Evolutionary conservation across 2,888 invertebrate species (phyloP), one percentile per base, ranked within the genome.

Genomic region (Thymelicus sylvestris): DNA sequence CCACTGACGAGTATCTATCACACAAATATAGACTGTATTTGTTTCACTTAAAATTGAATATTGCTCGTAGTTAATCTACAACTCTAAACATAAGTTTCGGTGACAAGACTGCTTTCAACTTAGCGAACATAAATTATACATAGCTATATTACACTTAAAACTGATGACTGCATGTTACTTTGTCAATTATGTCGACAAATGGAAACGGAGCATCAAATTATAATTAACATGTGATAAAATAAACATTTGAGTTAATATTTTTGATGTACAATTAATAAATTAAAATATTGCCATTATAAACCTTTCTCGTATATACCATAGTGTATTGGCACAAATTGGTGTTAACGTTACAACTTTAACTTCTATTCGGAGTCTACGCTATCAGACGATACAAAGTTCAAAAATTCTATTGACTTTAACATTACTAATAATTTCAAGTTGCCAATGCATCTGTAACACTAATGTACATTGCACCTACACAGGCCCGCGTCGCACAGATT

Each of bases 291-390:
- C 70, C 65, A 65, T 65, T n/a, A 48, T 38, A 55, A 31, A 41
- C 13, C n/a, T 48, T 39, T 15, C 19, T 62, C 52, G 38, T 52
- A 63, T 50, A 38, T 52, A 64, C 38, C 24, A 48, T 74, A 75
- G 67, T 74, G 44, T 76, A 85, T 90, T 90, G 90, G 90, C 89
- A 91, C 89, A 85, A 86, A 83, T 86, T 87, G 85, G 83, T 86
- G 86, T 89, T 83, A 66, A 52, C 65, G 70, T 71, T 71, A 71
- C 50, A 66, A 65, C 7, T 41, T 70, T 66, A 61, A 60, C 13
- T 7, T 65, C 50, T 71, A 65, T n/a, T 12, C 48, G 61, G 52
- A 52, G 48, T 57, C 70, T 71, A 71, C 61, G 8, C 66, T 71
- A 71, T 47, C 70, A 65, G 65, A 70, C 52, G 66, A 66, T 71